Base-by-base conservation (phyloP, 2,797 vertebrate species). In the Pseudomugil gertrudae region DNA sequence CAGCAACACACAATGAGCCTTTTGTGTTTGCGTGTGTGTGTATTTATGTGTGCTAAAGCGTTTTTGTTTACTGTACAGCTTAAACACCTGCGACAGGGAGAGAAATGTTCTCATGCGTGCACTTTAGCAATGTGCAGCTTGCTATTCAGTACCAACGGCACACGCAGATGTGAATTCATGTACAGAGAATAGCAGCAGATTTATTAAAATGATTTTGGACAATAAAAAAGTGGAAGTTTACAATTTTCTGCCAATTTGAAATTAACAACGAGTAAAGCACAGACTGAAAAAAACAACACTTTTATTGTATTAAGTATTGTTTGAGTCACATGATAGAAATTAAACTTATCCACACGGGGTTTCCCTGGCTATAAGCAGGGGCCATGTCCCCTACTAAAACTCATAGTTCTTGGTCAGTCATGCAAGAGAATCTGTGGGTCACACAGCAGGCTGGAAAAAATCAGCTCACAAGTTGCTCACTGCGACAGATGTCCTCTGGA, bases 401-500 rank as follows among this genome's bases (percentile, higher is more conserved):
- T 83, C 65, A 87, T 89, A 89, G 90, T 93, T 89, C 83, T 90
- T 73, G 79, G 24, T 79, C 81, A 91, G 76, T 90, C 87, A 92
- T 90, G 91, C 90, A 90, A 74, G 83, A 92, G 80, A 91, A 90
- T 90, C 81, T 43, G 24, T 66, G 80, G 87, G 86, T 92, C 89
- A 88, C 77, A 77, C 69, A 72, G 74, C 32, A 45, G 86, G 74
- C 87, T 87, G 84, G 66, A 84, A 90, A 89, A 87, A 79, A 84
- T 75, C 88, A 90, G 85, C 87, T 84, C 84, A 79, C 81, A 91
- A 91, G 83, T 90, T 86, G 85, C 65, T 66, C 83, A 70, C 71
- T 84, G 86, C 68, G 85, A 87, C 90, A 93, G 91, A 92, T 93
- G 91, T 93, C 92, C 90, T 67, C 66, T 67, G 73, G 78, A 90